phyloP scores from a whole-genome alignment of 92 coral and sea anemone species.

The Nematostella vectensis region DNA sequence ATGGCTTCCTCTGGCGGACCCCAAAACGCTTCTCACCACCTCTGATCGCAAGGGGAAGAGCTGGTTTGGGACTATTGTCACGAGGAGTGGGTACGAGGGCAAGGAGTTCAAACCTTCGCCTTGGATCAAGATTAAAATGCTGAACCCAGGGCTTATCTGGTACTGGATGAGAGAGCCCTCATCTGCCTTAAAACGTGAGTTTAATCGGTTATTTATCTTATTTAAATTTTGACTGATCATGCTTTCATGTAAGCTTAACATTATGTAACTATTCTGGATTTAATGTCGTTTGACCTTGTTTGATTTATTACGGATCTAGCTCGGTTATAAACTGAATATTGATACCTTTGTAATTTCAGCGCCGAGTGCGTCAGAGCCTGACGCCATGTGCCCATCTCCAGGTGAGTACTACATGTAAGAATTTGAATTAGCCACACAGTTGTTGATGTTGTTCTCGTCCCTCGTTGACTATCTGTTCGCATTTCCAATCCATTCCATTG shows the following conservation, averaged over 20 bases:
- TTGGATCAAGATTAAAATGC: conserved; percentile 64
- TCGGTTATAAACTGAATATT: no score
- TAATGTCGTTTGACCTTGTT: no score
- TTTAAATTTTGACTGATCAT: no score
- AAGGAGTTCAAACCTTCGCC: conserved; percentile 48
- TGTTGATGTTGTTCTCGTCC: not conserved
- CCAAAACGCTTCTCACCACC: conserved; percentile 63
- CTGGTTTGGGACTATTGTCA: conserved; percentile 68
- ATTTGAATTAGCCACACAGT: not conserved
- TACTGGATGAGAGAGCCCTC: conserved; percentile 96
- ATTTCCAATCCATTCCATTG: no score
- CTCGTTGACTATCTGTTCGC: not conserved
- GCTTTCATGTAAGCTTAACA: no score
- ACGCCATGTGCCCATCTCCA: conserved; percentile 85
- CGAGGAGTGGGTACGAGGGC: conserved; percentile 35
- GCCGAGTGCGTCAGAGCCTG: conserved; percentile 48
- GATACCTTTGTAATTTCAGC: no score
- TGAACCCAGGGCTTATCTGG: conserved; percentile 84
- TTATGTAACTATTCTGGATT: no score
- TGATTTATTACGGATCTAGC: no score
- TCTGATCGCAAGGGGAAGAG: conserved; percentile 59
- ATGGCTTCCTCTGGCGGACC: conserved; percentile 53
- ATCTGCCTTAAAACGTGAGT: conserved; percentile 49
- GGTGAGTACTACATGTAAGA: conserved; percentile 23
- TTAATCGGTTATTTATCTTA: not conserved